Percentiles rank a stretch among this genome's conserved stretches.
phyloP scores from a whole-genome alignment of 2,113 vertebrate species.

The Silurus glanis region DNA sequence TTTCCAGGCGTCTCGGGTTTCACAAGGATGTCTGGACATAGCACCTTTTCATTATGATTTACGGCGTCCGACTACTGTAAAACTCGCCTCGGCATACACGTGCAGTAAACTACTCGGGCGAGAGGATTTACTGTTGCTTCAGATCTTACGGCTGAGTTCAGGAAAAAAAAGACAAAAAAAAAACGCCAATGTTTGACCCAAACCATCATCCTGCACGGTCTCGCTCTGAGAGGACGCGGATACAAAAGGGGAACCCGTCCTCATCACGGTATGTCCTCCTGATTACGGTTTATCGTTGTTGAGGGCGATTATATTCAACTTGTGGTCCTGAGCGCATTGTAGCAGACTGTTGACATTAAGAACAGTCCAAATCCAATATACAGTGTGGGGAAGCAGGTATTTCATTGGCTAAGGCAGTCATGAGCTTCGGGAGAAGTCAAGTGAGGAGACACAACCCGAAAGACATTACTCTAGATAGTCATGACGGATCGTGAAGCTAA shows the following conservation, averaged over 20 bases:
- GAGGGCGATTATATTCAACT: too few species aligned
- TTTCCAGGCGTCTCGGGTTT: slow-evolving; percentile 24
- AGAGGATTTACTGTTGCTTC: slow-evolving; percentile 12
- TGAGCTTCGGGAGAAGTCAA: not conserved
- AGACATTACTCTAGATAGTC: not conserved
- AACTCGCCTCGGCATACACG: not conserved
- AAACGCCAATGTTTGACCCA: not conserved
- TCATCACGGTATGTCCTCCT: too few species aligned
- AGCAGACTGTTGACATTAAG: too few species aligned
- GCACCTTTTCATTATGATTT: slow-evolving; percentile 38
- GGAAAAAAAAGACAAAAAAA: not conserved
- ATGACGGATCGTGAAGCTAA: not conserved
- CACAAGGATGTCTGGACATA: slow-evolving; percentile 37
- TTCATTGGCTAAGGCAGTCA: slow-evolving; percentile 2
- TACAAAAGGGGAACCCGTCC: too few species aligned
- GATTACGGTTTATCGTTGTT: too few species aligned
- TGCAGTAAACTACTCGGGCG: not conserved
- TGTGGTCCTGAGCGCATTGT: too few species aligned
- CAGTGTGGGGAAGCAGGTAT: not conserved
- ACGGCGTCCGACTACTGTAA: slow-evolving; percentile 5
- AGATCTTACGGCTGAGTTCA: not conserved
- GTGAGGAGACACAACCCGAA: not conserved
- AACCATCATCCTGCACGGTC: too few species aligned
- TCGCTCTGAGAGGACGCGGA: too few species aligned
- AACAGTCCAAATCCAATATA: too few species aligned